Base-by-base conservation (phyloP, 2,797 vertebrate species). In the Botia kubotai region DNA sequence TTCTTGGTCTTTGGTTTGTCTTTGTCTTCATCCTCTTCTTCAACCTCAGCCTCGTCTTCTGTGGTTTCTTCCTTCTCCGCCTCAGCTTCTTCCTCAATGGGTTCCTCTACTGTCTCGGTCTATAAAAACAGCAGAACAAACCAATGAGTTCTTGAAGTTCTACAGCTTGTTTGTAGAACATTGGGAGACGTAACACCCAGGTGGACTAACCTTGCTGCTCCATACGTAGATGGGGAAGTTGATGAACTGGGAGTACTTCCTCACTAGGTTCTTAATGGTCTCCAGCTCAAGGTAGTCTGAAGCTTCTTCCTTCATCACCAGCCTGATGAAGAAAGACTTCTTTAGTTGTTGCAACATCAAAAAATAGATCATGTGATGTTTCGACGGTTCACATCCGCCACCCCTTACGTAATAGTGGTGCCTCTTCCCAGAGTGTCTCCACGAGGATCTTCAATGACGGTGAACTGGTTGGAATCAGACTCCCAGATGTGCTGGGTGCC, bases 171-270 rank as follows among this genome's bases (percentile, higher is more conserved):
- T 69, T 43, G 0, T 69, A 23, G 8, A 23, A n/a, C 6, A 43
- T 12, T 14, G 68, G n/a, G 1, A 65, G 29, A 14, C 21, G n/a
- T 12, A 5, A 63, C 60, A 63, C 5, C 26, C 7, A 66, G 8
- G 19, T 55, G 4, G 26, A 66, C 83, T 92, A 86, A 98, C 98
- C 96, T 99, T 99, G 93, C 98, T 99, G 90, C 96, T 97, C 98
- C 98, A 99, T 17, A 99, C 95, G 0, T 98, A 99, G 84, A 99
- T 99, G 60, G 98, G 98, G 86, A 99, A 99, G 92, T 99, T 99
- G 86, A 99, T 99, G 90, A 99, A 99, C 89, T 99, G 98, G 0
- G 98, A 99, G 71, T 99, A 99, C 78, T 99, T 99, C 89, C 65
- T 98, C 73, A 99, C 96, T 0, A 99, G 94, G 87, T 97, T 98